Base-by-base conservation (phyloP, 2,888 invertebrate species). In the Lycaena phlaeas region DNA sequence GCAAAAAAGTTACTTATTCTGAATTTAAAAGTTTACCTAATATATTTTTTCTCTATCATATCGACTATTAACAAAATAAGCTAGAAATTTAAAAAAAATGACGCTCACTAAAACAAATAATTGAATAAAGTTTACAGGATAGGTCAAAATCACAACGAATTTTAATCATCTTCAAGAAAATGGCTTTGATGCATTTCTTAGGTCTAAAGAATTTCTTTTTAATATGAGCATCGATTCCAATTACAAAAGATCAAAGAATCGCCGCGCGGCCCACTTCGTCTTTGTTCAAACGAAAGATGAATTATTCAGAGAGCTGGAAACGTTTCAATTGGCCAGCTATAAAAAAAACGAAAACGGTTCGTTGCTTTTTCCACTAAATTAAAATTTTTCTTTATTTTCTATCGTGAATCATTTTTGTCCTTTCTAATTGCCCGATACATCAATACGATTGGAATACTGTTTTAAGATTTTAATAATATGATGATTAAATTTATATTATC, bases 171-270 rank as follows among this genome's bases (percentile, higher is more conserved):
- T 75, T 66, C 63, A 67, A 72, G 66, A 63, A 73, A 78, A 76
- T 76, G 76, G 77, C 76, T 75, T 72, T 71, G 75, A 65, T 81
- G 81, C 79, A 81, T 79, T 79, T 78, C 75, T 75, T 76, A 74
- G 72, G 71, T 67, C 61, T 64, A 69, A 73, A 71, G 75, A 75
- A 74, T 72, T 77, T 79, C 79, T 79, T 82, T 84, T 82, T 82
- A 84, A 82, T 82, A 81, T 78, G 81, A 82, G 82, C 84, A 84
- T 84, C 84, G 84, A 84, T 84, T 84, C 78, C 82, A 84, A 84
- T 84, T 84, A 84, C 84, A 84, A 84, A 84, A 84, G 84, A 84
- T 84, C 84, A 84, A 84, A 84, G 84, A 82, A 82, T 84, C 78
- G 81, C 77, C 81, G 77, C 73, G 73, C 79, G 77, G 79, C 82